A percentile compares a stretch with the other conserved stretches of the same genome.
Conservation (phyloP, 2,113 vertebrate genomes). For the Silurus asotus region DNA sequence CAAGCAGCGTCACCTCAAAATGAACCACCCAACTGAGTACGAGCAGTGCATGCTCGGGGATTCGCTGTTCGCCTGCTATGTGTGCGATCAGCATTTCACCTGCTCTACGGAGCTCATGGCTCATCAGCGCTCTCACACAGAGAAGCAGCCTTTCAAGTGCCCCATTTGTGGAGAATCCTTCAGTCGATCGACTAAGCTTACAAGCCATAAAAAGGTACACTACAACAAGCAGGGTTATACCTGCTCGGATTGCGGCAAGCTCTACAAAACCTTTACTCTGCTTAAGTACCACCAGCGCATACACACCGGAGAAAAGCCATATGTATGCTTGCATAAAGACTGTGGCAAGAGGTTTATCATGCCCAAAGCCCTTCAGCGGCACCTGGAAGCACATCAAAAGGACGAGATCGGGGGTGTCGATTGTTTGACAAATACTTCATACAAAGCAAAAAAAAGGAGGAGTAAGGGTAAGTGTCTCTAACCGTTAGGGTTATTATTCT, state of each 20-base stretch:
- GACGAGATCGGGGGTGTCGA: slow-evolving; percentile 46
- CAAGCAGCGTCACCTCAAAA: slow-evolving; percentile 75
- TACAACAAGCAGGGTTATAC: slow-evolving; percentile 71
- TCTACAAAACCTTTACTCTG: slow-evolving; percentile 82
- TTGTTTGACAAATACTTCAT: slow-evolving; percentile 23
- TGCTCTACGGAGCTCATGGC: slow-evolving; percentile 83
- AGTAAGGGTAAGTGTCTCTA: slow-evolving; percentile 57
- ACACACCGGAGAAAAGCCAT: slow-evolving; percentile 75
- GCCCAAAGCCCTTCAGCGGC: slow-evolving; percentile 69
- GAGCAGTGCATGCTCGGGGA: slow-evolving; percentile 76
- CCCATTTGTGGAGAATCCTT: slow-evolving; percentile 78
- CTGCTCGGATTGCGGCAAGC: slow-evolving; percentile 83
- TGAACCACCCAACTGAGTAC: slow-evolving; percentile 73
- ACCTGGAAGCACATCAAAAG: slow-evolving; percentile 60
- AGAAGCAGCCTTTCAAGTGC: slow-evolving; percentile 83
- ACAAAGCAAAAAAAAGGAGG: slow-evolving; percentile 55
- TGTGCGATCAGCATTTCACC: slow-evolving; percentile 86
- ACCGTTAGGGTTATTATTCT: too few species aligned
- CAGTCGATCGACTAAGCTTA: slow-evolving; percentile 81
- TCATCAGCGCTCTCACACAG: slow-evolving; percentile 84
- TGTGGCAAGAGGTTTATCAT: slow-evolving; percentile 72
- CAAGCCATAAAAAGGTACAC: slow-evolving; percentile 83
- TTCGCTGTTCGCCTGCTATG: slow-evolving; percentile 80
- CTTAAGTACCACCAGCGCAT: slow-evolving; percentile 79
- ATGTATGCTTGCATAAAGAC: slow-evolving; percentile 71